These are phyloP conservation scores for Sciurus vulgaris DNA, from an alignment of 2,797 vertebrate species.

Conservation along the genomic window DNA sequence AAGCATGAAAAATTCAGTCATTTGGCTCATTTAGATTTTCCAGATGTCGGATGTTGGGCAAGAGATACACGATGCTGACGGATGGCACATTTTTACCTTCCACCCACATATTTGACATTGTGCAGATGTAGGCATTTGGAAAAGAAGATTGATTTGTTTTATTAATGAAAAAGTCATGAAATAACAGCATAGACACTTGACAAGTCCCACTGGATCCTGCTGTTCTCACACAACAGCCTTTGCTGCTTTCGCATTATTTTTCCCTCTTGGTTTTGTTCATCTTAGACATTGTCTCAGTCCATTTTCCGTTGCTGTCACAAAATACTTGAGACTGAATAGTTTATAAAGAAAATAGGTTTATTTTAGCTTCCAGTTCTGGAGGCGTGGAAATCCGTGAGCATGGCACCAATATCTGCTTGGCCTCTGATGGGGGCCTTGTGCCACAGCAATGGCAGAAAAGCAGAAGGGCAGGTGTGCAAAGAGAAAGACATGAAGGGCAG, in stretches of 20 bases:
- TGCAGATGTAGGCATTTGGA: constrained; percentile 51
- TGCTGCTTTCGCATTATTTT: background rate
- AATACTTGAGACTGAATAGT: background rate
- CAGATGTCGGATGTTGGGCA: constrained; percentile 68
- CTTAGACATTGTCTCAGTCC: background rate
- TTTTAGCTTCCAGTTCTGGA: background rate
- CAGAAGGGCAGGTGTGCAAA: background rate
- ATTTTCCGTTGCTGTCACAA: background rate
- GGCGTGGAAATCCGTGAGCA: background rate
- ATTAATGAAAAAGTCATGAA: constrained; percentile 67
- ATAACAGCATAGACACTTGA: constrained; percentile 24
- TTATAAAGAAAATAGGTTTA: background rate
- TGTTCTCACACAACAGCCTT: background rate
- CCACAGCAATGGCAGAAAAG: background rate
- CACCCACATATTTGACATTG: background rate
- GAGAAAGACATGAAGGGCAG: background rate
- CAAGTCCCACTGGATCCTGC: background rate
- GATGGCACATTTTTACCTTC: constrained; percentile 52
- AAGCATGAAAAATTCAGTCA: constrained; percentile 66
- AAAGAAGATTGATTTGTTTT: constrained; percentile 72
- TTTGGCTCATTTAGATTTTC: constrained; percentile 69
- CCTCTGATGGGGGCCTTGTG: background rate
- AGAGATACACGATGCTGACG: constrained; percentile 22
- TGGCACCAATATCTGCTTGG: no score
- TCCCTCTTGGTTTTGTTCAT: constrained; percentile 9